Conservation (phyloP, 1,140 invertebrate species). For the Musca domestica region DNA sequence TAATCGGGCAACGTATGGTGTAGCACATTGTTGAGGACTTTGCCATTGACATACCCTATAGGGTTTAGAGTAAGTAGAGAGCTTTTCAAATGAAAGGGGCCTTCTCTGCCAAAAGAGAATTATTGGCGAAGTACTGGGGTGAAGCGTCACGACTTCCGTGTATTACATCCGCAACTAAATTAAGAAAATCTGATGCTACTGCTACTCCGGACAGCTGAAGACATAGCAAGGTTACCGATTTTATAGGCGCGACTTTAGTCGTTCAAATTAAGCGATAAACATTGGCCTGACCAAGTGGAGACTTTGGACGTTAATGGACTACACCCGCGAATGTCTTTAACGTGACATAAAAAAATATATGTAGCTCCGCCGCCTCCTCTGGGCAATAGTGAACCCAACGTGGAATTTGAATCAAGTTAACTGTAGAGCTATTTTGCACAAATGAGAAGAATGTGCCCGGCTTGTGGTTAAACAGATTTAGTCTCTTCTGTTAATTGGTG, state of each 20-base stretch:
- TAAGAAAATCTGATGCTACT: neutral
- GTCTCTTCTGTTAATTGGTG: too few species aligned
- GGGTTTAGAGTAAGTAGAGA: neutral
- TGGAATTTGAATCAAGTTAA: neutral
- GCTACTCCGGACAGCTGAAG: neutral
- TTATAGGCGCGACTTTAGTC: too few species aligned
- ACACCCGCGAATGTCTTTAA: neutral
- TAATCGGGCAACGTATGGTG: neutral
- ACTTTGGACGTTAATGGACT: neutral
- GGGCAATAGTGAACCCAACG: neutral
- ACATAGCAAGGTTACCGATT: too few species aligned
- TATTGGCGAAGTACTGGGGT: conserved; percentile 35
- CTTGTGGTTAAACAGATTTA: neutral
- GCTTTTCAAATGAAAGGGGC: neutral
- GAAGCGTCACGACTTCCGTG: conserved; percentile 36
- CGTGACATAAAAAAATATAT: neutral
- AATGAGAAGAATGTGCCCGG: neutral
- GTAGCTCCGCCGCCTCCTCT: neutral
- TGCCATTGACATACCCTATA: too few species aligned
- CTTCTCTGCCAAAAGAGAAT: conserved; percentile 35
- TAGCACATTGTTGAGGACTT: neutral
- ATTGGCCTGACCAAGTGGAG: too few species aligned
- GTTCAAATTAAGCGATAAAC: too few species aligned
- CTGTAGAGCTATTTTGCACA: neutral
- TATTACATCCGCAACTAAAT: neutral